phyloP scores from a whole-genome alignment of 2,888 invertebrate genomes.

The Hydroisotoma schaefferi region DNA sequence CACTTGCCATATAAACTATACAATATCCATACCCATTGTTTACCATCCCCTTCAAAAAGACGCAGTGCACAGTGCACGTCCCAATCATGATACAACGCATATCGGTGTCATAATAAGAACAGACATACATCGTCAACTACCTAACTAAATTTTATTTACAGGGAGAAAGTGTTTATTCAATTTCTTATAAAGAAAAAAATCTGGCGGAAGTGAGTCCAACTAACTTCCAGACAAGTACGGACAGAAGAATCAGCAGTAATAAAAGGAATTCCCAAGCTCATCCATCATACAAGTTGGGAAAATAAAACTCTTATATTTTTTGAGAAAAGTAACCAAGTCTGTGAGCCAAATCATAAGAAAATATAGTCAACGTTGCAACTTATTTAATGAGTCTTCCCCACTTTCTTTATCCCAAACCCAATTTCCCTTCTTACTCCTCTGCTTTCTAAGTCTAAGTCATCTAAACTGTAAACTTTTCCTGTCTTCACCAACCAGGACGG shows the following conservation, averaged over 20 bases:
- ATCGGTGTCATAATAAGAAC: too few species aligned
- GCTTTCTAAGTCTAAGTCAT: too few species aligned
- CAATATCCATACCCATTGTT: too few species aligned
- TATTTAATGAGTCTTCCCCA: conserved; percentile 3
- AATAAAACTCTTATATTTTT: too few species aligned
- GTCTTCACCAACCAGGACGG: too few species aligned
- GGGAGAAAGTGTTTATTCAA: not conserved
- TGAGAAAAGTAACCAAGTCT: too few species aligned
- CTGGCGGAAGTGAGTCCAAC: not conserved
- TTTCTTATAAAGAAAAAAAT: not conserved
- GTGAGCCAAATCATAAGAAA: not conserved
- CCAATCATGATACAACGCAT: not conserved
- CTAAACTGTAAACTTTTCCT: too few species aligned
- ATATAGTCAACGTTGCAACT: not conserved
- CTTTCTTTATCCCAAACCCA: not conserved
- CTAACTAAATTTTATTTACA: too few species aligned
- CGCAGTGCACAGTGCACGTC: not conserved
- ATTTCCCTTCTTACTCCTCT: too few species aligned
- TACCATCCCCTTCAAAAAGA: too few species aligned
- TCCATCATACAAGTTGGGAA: conserved; percentile 5
- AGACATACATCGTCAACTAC: too few species aligned
- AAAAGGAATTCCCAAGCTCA: conserved; percentile 13
- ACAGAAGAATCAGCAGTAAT: conserved; percentile 1
- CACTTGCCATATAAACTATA: too few species aligned
- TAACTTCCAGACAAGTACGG: not conserved